Evolutionary conservation across 2,888 invertebrate genomes (phyloP).

Genomic region (Chrysolina americana): DNA sequence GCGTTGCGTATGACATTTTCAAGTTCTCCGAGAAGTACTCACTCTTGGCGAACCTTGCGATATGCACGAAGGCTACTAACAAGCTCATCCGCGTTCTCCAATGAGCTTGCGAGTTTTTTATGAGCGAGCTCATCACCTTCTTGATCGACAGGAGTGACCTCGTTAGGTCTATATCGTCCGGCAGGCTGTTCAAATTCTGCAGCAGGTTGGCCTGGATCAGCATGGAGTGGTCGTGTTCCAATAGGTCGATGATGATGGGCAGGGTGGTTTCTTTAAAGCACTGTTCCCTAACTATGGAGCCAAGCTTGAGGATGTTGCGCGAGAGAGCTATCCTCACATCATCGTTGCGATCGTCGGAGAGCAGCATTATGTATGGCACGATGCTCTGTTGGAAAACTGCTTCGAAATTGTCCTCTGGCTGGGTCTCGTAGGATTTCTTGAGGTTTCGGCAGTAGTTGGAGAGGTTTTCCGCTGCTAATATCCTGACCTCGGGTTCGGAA

Average conservation of each 20-base stretch:
- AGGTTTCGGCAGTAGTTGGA: slow-evolving; percentile 58
- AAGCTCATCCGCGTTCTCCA: slow-evolving; percentile 66
- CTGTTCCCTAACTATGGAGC: slow-evolving; percentile 57
- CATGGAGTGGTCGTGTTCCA: slow-evolving; percentile 61
- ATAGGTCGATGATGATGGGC: slow-evolving; percentile 60
- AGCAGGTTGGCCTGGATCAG: slow-evolving; percentile 63
- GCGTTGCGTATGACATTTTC: slow-evolving; percentile 61
- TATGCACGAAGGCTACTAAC: slow-evolving; percentile 62
- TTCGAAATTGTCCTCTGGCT: slow-evolving; percentile 58
- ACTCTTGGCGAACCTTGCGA: slow-evolving; percentile 59
- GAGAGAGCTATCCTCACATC: slow-evolving; percentile 62
- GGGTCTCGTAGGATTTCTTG: slow-evolving; percentile 55
- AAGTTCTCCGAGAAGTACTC: slow-evolving; percentile 63
- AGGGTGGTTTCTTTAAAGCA: slow-evolving; percentile 62
- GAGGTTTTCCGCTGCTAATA: slow-evolving; percentile 58
- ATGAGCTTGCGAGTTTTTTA: slow-evolving; percentile 60
- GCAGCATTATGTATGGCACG: slow-evolving; percentile 57
- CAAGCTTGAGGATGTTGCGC: slow-evolving; percentile 59
- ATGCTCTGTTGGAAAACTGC: slow-evolving; percentile 60
- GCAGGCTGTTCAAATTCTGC: slow-evolving; percentile 62
- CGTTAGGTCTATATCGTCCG: slow-evolving; percentile 60
- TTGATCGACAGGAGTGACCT: slow-evolving; percentile 57
- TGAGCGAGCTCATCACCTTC: slow-evolving; percentile 60
- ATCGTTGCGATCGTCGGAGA: slow-evolving; percentile 57
- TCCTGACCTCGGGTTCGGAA: slow-evolving; percentile 60